Conservation (phyloP, 2,888 invertebrate genomes). For the Listrodromus nycthemerus region DNA sequence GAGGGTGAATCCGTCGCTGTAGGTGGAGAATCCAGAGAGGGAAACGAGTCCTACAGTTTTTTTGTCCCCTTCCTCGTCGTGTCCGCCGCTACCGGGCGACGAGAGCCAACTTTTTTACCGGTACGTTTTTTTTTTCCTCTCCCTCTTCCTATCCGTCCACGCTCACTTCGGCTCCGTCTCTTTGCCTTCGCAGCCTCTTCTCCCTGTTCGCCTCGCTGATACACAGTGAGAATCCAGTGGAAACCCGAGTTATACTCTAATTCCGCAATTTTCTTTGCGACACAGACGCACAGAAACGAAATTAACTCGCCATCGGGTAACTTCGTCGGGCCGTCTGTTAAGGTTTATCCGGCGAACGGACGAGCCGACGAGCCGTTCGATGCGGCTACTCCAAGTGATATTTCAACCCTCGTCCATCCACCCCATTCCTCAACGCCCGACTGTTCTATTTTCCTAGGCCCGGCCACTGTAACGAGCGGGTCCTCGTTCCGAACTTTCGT, state of each 20-base stretch:
- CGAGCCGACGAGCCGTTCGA: neutral
- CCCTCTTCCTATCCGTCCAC: slow-evolving; percentile 53
- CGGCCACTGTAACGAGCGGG: slow-evolving; percentile 52
- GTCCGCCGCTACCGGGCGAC: slow-evolving; percentile 8
- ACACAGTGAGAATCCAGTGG: slow-evolving; percentile 52
- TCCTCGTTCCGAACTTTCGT: slow-evolving; percentile 57
- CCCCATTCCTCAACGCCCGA: slow-evolving; percentile 1
- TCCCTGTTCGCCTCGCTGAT: neutral
- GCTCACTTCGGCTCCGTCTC: slow-evolving; percentile 26
- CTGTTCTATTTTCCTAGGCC: slow-evolving; percentile 68
- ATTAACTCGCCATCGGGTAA: slow-evolving; percentile 5
- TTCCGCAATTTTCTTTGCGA: neutral
- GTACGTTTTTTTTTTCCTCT: slow-evolving; percentile 6
- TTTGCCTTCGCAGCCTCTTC: slow-evolving; percentile 30
- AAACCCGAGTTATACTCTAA: slow-evolving; percentile 2
- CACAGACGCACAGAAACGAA: slow-evolving; percentile 1
- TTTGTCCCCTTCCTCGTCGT: slow-evolving; percentile 19
- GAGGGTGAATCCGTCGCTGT: slow-evolving; percentile 17
- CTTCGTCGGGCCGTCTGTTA: neutral
- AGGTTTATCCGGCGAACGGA: slow-evolving; percentile 3
- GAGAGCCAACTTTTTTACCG: slow-evolving; percentile 51
- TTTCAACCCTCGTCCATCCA: neutral
- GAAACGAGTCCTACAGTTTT: slow-evolving; percentile 21
- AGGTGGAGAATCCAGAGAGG: neutral
- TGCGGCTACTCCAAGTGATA: neutral